Percentiles rank a stretch among this genome's conserved stretches.
phyloP scores from a whole-genome alignment of 2,113 vertebrate species.

The Lucifuga dentata region DNA sequence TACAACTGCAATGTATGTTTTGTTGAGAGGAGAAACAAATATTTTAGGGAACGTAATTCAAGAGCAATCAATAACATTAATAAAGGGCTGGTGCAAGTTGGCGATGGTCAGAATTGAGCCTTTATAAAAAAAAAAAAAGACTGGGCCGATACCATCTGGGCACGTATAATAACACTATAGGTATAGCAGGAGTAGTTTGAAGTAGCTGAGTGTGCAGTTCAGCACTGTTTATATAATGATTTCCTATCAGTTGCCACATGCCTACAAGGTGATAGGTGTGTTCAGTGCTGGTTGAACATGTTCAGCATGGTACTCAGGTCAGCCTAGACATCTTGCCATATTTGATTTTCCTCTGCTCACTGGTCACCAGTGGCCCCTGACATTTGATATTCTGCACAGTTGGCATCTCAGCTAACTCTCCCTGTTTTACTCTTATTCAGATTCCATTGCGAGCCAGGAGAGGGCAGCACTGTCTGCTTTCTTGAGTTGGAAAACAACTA shows the following conservation, averaged over 20 bases:
- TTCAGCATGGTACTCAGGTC: background rate
- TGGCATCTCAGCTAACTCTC: constrained; percentile 1
- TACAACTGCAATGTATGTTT: background rate
- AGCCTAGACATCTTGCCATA: constrained; percentile 2
- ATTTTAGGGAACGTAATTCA: background rate
- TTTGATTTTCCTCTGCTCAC: constrained; percentile 23
- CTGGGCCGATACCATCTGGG: constrained; percentile 15
- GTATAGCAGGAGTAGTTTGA: background rate
- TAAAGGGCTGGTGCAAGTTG: constrained; percentile 1
- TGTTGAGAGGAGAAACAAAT: background rate
- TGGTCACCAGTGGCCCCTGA: constrained; percentile 6
- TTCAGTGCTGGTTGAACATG: background rate
- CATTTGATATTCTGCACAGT: constrained; percentile 45
- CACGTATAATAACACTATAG: constrained; percentile 5
- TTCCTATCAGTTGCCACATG: background rate
- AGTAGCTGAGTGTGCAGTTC: background rate
- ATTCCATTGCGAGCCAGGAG: constrained; percentile 57
- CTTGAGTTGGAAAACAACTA: constrained; percentile 33
- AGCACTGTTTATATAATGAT: constrained; percentile 7
- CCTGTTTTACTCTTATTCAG: constrained; percentile 28
- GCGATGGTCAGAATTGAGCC: constrained; percentile 8
- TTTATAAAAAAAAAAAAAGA: constrained; percentile 33
- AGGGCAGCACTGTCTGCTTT: constrained; percentile 59
- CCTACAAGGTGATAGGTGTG: constrained; percentile 3
- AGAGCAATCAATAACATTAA: background rate